Evolutionary conservation across 2,888 invertebrate genomes (phyloP).

Genomic region (Microplitis deprimator): DNA sequence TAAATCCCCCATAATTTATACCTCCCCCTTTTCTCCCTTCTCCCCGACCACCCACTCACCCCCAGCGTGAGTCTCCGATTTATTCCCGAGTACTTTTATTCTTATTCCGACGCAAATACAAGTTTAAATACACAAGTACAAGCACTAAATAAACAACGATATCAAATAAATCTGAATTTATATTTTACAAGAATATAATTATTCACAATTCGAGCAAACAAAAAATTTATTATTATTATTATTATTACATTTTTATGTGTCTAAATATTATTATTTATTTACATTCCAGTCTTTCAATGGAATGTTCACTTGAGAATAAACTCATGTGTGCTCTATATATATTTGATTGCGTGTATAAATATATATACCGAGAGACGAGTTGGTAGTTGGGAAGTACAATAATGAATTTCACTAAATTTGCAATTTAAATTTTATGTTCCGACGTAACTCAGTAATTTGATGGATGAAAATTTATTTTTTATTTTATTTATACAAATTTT

Average conservation of each 20-base stretch:
- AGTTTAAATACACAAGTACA: not conserved
- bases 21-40: not conserved
- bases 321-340: not conserved
- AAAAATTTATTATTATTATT: not conserved
- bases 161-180: not conserved
- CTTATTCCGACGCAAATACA: not conserved
- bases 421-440: not conserved
- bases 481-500: not conserved
- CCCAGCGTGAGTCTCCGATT: not conserved
- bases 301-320: not conserved
- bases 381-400: not conserved
- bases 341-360: not conserved
- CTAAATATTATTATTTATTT: not conserved
- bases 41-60: not conserved
- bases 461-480: slow-evolving; percentile 8
- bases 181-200: not conserved
- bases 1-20: not conserved
- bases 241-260: not conserved
- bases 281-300: not conserved
- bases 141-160: not conserved
- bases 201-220: not conserved
- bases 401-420: slow-evolving; percentile 1
- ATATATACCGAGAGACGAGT: not conserved
- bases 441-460: slow-evolving; percentile 21
- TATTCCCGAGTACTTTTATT: not conserved